Conservation (phyloP, 2,113 vertebrate species). For the Mohoua ochrocephala region DNA sequence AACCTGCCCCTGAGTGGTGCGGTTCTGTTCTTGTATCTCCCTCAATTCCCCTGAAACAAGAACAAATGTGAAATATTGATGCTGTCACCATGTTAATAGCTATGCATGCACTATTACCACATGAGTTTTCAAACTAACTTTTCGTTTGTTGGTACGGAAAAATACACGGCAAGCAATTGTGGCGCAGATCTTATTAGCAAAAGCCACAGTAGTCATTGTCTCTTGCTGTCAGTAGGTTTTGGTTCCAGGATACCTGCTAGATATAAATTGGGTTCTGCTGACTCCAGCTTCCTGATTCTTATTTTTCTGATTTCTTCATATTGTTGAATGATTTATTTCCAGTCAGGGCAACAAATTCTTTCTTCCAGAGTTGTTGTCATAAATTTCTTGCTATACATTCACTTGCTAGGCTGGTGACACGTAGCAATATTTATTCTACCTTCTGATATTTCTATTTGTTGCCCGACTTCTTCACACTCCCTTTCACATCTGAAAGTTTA, state of each 20-base stretch:
- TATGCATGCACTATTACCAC: not conserved
- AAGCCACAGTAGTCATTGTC: not conserved
- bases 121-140: not conserved
- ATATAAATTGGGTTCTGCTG: not conserved
- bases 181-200: not conserved
- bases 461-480: not conserved
- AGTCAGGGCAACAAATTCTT: not conserved
- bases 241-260: not conserved
- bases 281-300: not conserved
- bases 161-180: not conserved
- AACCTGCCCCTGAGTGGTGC: too few species aligned
- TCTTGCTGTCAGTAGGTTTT: not conserved
- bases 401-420: constrained; percentile 1
- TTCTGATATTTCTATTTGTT: constrained; percentile 11
- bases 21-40: fast-evolving
- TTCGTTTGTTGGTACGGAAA: not conserved
- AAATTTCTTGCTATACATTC: not conserved
- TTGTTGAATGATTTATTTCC: constrained; percentile 34
- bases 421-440: constrained; percentile 14
- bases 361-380: not conserved
- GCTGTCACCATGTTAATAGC: not conserved
- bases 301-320: constrained; percentile 12
- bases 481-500: constrained; percentile 22
- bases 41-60: not conserved
- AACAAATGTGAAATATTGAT: not conserved